Conservation (phyloP, 2,888 invertebrate genomes). For the Gymnocheta viridis region DNA sequence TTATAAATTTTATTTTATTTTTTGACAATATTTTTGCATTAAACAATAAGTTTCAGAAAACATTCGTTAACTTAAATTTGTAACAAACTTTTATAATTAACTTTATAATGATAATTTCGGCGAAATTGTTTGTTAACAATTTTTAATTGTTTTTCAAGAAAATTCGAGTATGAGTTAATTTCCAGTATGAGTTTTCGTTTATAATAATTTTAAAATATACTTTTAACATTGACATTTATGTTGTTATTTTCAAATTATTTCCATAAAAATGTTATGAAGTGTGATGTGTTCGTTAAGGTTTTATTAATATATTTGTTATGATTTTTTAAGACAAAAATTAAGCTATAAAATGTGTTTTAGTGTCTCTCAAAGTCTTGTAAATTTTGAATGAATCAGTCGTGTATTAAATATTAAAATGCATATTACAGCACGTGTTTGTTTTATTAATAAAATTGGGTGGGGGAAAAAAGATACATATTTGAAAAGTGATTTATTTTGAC, state of each 20-base stretch:
- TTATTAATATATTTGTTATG: not conserved
- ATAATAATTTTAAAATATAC: not conserved
- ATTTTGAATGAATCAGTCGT: not conserved
- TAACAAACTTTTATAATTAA: slow-evolving; percentile 23
- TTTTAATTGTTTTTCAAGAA: not conserved
- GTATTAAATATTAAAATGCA: not conserved
- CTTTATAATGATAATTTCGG: not conserved
- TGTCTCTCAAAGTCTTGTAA: not conserved
- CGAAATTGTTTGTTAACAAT: not conserved
- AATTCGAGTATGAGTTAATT: not conserved
- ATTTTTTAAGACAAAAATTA: not conserved
- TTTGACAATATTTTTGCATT: not conserved
- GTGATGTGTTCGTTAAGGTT: not conserved
- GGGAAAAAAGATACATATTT: no score
- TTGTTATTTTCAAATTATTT: not conserved
- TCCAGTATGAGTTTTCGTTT: not conserved
- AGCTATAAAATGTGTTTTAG: not conserved
- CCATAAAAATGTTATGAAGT: not conserved
- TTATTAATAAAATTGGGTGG: not conserved
- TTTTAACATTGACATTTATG: no score
- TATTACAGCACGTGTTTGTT: not conserved
- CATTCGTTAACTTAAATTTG: not conserved
- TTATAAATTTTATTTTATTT: not conserved
- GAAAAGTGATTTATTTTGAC: not conserved
- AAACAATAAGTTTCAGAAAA: not conserved